phyloP scores from a whole-genome alignment of 2,113 vertebrate species.

The Cardinalis cardinalis region DNA sequence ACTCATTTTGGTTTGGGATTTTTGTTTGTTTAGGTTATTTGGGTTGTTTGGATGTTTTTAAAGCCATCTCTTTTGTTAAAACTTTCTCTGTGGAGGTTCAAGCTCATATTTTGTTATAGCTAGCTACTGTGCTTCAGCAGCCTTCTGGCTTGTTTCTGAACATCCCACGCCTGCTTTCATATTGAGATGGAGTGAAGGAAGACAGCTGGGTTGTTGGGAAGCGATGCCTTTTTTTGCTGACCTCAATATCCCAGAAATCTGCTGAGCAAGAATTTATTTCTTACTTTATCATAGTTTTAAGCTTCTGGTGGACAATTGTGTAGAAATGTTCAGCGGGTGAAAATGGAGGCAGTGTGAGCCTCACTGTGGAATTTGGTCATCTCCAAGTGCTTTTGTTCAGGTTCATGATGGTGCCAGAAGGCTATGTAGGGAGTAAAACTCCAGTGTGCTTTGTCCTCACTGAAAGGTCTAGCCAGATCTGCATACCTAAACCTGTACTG shows the following conservation, averaged over 20 bases:
- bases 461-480: not conserved
- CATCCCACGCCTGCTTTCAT: not conserved
- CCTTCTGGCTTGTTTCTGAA: not conserved
- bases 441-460: not conserved
- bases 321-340: not conserved
- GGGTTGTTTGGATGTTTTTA: not conserved
- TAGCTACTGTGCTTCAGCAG: not conserved
- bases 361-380: not conserved
- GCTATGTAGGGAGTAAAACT: fast-evolving
- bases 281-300: not conserved
- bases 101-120: not conserved
- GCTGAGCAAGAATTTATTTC: not conserved
- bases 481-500: not conserved
- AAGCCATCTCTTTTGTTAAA: not conserved
- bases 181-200: not conserved
- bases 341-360: not conserved
- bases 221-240: not conserved
- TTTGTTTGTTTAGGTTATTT: not conserved
- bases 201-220: not conserved
- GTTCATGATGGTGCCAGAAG: not conserved
- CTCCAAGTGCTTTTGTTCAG: not conserved
- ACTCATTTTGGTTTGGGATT: not conserved
- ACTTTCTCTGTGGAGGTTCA: not conserved
- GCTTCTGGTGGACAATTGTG: not conserved
- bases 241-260: not conserved